Base-by-base conservation (phyloP, 2,113 vertebrate genomes). In the Columba livia region DNA sequence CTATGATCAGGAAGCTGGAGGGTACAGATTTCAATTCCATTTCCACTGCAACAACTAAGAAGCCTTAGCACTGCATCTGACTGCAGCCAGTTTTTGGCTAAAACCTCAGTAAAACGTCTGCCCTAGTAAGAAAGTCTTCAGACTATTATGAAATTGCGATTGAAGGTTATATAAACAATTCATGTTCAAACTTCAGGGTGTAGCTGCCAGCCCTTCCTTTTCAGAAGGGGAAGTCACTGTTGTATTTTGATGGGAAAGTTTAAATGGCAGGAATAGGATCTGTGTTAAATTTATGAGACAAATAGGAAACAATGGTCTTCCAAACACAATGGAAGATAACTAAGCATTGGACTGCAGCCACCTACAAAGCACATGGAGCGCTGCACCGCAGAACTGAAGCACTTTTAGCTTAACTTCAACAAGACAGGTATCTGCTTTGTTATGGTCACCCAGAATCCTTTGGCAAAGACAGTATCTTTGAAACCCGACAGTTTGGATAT, bases 131-230 rank as follows among this genome's bases (percentile, higher is more conserved):
- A 97, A 86, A 82, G 64, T 89, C 88, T 95, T 95, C 72, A 69
- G 58, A 77, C 87, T 90, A 57, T 90, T 95, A 91, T 25, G 90
- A 93, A 95, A 88, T 95, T 81, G 81, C 56, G 81, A 91, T 80
- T 93, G 94, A 98, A 97, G 96, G 96, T 97, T 96, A 97, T 62
- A 93, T 83, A 97, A 97, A 96, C 97, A 97, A 93, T 44, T 71
- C 54, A 44, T 92, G 96, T 87, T 93, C 83, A 80, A 82, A 93
- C 90, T 85, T 91, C 82, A 94, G 96, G 96, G 94, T 93, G 96
- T 96, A 96, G 97, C 94, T 94, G 86, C 93, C 83, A 90, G 96
- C 75, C 95, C 97, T 97, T 98, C 96, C 96, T 96, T 89, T 96
- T 75, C 82, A 79, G 70, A 50, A 96, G 61, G 94, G 97, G 96